These are phyloP conservation scores for Hippoglossus stenolepis DNA, from an alignment of 2,113 vertebrate species.

Conservation along the genomic window DNA sequence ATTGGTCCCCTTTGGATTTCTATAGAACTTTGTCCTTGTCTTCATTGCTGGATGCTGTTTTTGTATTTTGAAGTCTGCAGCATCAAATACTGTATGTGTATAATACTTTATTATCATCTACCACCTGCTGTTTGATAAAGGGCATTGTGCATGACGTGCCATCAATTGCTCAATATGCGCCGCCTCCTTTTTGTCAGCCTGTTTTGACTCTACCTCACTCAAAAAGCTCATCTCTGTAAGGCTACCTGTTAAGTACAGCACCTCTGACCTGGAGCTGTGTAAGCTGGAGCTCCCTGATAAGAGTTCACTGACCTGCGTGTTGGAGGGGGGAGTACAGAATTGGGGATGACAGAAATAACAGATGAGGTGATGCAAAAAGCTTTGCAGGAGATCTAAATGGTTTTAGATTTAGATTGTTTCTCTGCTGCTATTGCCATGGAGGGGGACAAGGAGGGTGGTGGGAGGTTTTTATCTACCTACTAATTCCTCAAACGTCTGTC, in stretches of 20 bases:
- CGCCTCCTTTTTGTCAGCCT: not conserved
- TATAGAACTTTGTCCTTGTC: not conserved
- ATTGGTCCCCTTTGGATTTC: not conserved
- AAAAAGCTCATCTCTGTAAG: conserved; percentile 10
- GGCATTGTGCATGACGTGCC: not conserved
- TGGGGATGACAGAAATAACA: conserved; percentile 40
- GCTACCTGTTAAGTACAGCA: conserved; percentile 37
- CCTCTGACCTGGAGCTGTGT: conserved; percentile 49
- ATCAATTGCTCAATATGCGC: not conserved
- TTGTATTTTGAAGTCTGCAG: not conserved
- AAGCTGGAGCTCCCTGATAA: conserved; percentile 43
- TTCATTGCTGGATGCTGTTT: not conserved
- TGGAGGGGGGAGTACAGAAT: conserved; percentile 17
- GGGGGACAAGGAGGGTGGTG: not conserved
- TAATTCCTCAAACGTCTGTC: not conserved
- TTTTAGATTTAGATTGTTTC: conserved; percentile 8
- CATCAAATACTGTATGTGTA: not conserved
- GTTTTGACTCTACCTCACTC: conserved; percentile 5
- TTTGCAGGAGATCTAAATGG: conserved; percentile 12
- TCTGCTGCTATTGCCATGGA: not conserved
- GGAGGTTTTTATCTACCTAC: not conserved
- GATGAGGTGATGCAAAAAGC: conserved; percentile 33
- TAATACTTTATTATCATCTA: not conserved
- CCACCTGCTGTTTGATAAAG: not conserved
- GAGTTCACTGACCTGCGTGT: conserved; percentile 53